phyloP scores from a whole-genome alignment of 1,140 invertebrate species.

The Sitodiplosis mosellana region DNA sequence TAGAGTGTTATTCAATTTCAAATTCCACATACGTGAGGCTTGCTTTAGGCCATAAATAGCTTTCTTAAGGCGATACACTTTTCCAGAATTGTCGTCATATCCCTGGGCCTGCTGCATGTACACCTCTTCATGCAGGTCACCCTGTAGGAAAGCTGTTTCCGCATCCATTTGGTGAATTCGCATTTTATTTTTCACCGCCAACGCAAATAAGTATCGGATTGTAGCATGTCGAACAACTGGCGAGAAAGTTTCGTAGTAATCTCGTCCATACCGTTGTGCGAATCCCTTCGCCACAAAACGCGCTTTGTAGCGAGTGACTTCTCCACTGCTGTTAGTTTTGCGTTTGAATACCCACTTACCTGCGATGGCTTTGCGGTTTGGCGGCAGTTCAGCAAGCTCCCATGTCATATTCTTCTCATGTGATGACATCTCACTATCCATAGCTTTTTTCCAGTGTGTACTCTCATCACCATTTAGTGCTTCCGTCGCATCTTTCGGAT shows the following conservation, averaged over 20 bases:
- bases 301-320: constrained; percentile 15
- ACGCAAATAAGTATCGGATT: constrained; percentile 1
- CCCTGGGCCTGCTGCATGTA: constrained; percentile 21
- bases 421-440: constrained; percentile 14
- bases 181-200: constrained; percentile 2
- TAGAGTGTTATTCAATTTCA: constrained; percentile 12
- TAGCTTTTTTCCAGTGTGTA: constrained; percentile 12
- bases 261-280: constrained; percentile 12
- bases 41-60: constrained; percentile 26
- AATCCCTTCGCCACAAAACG: constrained; percentile 17
- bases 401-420: constrained; percentile 19
- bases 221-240: constrained; percentile 5
- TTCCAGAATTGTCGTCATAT: constrained; percentile 10
- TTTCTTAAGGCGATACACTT: constrained; percentile 20
- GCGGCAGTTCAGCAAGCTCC: constrained; percentile 10
- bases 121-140: constrained; percentile 20
- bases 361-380: constrained; percentile 10
- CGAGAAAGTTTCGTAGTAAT: constrained; percentile 16
- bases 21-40: constrained; percentile 17
- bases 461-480: constrained; percentile 5
- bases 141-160: constrained; percentile 26
- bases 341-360: constrained; percentile 26
- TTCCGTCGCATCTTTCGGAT: constrained; percentile 1
- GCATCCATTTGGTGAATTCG: constrained; percentile 8
- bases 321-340: constrained; percentile 13